Conservation (phyloP, 2,797 vertebrate genomes). For the Phalanger gymnotis region DNA sequence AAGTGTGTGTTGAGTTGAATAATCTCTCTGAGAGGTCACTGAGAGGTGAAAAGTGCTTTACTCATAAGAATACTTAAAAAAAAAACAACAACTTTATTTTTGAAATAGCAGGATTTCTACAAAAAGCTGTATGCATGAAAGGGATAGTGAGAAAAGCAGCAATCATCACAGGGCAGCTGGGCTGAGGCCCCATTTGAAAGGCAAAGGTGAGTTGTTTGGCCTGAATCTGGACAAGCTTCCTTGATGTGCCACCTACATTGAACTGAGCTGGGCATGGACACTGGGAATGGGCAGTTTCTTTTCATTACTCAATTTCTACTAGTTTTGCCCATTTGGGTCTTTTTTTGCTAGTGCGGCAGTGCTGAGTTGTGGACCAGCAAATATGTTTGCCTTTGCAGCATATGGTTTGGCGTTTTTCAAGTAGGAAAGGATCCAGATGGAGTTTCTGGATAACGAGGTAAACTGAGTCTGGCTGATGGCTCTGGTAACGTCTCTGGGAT, state of each 20-base stretch:
- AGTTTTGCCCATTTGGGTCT: background rate
- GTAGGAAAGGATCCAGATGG: background rate
- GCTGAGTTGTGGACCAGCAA: background rate
- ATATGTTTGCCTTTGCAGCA: background rate
- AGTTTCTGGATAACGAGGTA: background rate
- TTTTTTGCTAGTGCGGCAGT: background rate
- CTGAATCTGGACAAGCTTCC: background rate
- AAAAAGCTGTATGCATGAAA: background rate
- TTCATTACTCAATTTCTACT: background rate
- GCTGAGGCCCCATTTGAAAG: background rate
- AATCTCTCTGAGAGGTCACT: background rate
- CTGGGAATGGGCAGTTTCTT: background rate
- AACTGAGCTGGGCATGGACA: background rate
- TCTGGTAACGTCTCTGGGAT: background rate
- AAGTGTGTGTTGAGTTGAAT: background rate
- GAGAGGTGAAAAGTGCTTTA: background rate
- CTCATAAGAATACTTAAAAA: background rate
- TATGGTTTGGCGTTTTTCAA: background rate
- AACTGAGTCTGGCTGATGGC: background rate
- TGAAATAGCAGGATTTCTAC: background rate
- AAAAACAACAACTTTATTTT: background rate
- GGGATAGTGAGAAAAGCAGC: background rate
- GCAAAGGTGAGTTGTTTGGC: background rate
- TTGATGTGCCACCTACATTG: background rate
- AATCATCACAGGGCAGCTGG: background rate